A percentile compares a stretch with the other conserved stretches of the same genome.
Conservation (phyloP, 2,113 vertebrate species). For the Etheostoma cragini region DNA sequence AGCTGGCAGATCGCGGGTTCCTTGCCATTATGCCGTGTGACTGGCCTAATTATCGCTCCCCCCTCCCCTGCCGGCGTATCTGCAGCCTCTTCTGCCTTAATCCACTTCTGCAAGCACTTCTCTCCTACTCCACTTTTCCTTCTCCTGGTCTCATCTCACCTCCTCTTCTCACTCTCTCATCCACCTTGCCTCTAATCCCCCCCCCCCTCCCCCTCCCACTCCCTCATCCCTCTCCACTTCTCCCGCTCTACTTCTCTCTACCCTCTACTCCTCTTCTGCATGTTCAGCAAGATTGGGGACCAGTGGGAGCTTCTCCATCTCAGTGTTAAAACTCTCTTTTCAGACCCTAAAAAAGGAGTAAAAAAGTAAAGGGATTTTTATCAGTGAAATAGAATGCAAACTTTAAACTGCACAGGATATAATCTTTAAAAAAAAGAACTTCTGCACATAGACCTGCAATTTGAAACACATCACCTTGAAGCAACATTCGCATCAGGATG, state of each 20-base stretch:
- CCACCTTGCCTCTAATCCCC: conserved; percentile 63
- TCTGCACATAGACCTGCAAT: not conserved
- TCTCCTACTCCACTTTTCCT: conserved; percentile 61
- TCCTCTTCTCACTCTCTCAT: conserved; percentile 66
- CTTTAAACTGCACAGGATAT: not conserved
- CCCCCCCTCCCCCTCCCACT: not conserved
- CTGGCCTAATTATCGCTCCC: conserved; percentile 80
- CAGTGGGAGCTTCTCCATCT: conserved; percentile 65
- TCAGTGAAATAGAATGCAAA: conserved; percentile 1
- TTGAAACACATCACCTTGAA: not conserved
- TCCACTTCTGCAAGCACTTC: conserved; percentile 71
- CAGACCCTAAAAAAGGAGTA: not conserved
- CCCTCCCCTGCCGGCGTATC: conserved; percentile 39
- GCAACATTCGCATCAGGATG: not conserved
- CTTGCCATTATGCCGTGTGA: conserved; percentile 75
- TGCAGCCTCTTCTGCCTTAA: conserved; percentile 68
- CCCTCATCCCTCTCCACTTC: not conserved
- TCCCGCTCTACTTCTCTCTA: conserved; percentile 52
- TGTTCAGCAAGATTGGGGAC: conserved; percentile 72
- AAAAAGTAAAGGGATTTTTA: conserved; percentile 9
- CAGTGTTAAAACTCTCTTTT: conserved; percentile 47
- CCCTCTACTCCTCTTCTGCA: conserved; percentile 61
- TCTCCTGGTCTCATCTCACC: conserved; percentile 66
- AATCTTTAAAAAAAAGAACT: not conserved
- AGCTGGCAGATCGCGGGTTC: conserved; percentile 76